Evolutionary conservation across 2,888 invertebrate species (phyloP).

Genomic region (Agelastica alni): DNA sequence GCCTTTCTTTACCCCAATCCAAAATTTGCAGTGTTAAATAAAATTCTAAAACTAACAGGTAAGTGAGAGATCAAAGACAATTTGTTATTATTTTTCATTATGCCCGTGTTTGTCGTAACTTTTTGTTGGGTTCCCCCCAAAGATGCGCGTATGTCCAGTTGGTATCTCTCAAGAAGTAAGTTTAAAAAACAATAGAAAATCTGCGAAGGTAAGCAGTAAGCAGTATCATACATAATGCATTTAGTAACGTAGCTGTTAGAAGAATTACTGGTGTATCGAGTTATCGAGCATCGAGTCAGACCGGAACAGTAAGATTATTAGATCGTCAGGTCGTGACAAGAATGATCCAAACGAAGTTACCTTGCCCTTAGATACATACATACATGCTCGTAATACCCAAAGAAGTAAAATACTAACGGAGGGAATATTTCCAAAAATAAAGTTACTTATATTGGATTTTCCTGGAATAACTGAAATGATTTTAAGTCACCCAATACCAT

Average conservation of each 20-base stretch:
- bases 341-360: slow-evolving; percentile 50
- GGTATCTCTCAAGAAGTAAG: slow-evolving; percentile 42
- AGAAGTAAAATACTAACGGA: slow-evolving; percentile 5
- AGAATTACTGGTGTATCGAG: slow-evolving; percentile 48
- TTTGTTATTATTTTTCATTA: too few relatives aligned
- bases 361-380: slow-evolving; percentile 48
- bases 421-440: too few relatives aligned
- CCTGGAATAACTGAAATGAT: too few relatives aligned
- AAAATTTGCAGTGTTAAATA: too few relatives aligned
- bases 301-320: slow-evolving; percentile 59
- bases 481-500: too few relatives aligned
- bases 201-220: slow-evolving; percentile 45
- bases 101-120: too few relatives aligned
- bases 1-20: too few relatives aligned
- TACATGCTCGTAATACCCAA: slow-evolving; percentile 14
- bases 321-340: slow-evolving; percentile 51
- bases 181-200: slow-evolving; percentile 54
- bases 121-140: not conserved
- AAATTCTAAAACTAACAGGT: too few relatives aligned
- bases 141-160: slow-evolving; percentile 30
- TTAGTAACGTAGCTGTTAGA: slow-evolving; percentile 49
- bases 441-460: too few relatives aligned
- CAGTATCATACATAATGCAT: slow-evolving; percentile 49
- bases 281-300: slow-evolving; percentile 47
- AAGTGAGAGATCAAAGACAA: too few relatives aligned